Percentiles rank a stretch among this genome's conserved stretches.
phyloP scores from a whole-genome alignment of 2,797 vertebrate genomes.

The Sebastolobus altivelis region DNA sequence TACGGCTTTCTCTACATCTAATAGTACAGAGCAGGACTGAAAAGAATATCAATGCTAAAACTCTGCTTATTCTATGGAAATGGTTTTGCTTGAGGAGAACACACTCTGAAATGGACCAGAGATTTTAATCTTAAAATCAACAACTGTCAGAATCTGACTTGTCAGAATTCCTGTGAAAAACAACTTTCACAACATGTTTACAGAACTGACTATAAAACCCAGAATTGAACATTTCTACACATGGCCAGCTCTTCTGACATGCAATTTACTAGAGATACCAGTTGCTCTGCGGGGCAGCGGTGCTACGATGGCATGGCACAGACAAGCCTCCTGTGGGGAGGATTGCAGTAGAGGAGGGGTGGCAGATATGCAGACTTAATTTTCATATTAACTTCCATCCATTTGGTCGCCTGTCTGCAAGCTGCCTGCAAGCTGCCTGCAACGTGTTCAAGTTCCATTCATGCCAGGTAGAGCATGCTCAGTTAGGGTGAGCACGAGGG shows the following conservation, averaged over 20 bases:
- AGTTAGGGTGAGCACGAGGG: slow-evolving; percentile 48
- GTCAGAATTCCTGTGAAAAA: slow-evolving; percentile 4
- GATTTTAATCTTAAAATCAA: slow-evolving; percentile 28
- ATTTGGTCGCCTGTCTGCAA: slow-evolving; percentile 68
- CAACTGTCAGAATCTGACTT: slow-evolving; percentile 29
- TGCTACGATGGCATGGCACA: slow-evolving; percentile 47
- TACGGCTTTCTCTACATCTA: background rate
- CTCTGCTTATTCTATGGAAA: background rate
- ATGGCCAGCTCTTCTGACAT: slow-evolving; percentile 17
- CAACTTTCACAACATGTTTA: slow-evolving; percentile 8
- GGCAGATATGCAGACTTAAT: slow-evolving; percentile 46
- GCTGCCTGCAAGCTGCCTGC: slow-evolving; percentile 71
- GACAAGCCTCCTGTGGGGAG: slow-evolving; percentile 49
- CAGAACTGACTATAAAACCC: background rate
- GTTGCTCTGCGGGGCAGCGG: slow-evolving; percentile 43
- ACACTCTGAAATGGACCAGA: slow-evolving; percentile 4
- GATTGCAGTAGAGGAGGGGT: slow-evolving; percentile 45
- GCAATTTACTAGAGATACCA: slow-evolving; percentile 46
- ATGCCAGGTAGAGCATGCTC: slow-evolving; percentile 63
- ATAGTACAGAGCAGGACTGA: background rate
- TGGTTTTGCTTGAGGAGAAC: background rate
- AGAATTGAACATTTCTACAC: background rate
- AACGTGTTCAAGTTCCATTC: slow-evolving; percentile 72
- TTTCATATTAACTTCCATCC: slow-evolving; percentile 53
- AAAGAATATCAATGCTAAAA: background rate